Conservation (phyloP, 2,888 invertebrate species). For the Camptogramma bilineatum region DNA sequence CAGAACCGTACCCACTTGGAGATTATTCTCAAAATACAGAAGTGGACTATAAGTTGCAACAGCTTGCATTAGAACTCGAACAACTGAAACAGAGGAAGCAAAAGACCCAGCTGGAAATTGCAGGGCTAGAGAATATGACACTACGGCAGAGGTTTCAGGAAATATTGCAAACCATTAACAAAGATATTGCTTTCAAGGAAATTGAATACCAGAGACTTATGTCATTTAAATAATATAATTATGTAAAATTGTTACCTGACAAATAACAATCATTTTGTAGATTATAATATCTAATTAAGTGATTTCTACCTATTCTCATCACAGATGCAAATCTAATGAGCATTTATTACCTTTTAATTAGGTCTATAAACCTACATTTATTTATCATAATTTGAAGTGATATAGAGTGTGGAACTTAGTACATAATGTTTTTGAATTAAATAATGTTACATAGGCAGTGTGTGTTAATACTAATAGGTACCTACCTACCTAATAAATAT, state of each 20-base stretch:
- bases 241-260: not conserved
- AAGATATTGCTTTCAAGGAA: conserved; percentile 92
- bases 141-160: conserved; percentile 93
- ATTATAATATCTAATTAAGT: not conserved
- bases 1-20: conserved; percentile 24
- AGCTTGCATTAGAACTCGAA: conserved; percentile 89
- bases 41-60: conserved; percentile 85
- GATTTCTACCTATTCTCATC: no score
- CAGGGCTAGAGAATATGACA: conserved; percentile 93
- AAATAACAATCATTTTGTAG: not conserved
- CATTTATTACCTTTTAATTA: not conserved
- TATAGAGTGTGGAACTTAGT: not conserved
- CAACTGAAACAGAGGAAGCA: conserved; percentile 90
- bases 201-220: conserved; percentile 85
- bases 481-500: no score
- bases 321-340: not conserved
- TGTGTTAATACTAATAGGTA: no score
- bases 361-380: not conserved
- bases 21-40: conserved; percentile 36
- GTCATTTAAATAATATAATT: conserved; percentile 46
- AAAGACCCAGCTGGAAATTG: conserved; percentile 93
- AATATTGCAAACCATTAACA: conserved; percentile 90
- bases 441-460: no score
- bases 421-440: no score
- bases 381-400: not conserved